These are phyloP conservation scores for Thereva nobilitata DNA, from an alignment of 2,888 invertebrate genomes.

Conservation along the genomic window DNA sequence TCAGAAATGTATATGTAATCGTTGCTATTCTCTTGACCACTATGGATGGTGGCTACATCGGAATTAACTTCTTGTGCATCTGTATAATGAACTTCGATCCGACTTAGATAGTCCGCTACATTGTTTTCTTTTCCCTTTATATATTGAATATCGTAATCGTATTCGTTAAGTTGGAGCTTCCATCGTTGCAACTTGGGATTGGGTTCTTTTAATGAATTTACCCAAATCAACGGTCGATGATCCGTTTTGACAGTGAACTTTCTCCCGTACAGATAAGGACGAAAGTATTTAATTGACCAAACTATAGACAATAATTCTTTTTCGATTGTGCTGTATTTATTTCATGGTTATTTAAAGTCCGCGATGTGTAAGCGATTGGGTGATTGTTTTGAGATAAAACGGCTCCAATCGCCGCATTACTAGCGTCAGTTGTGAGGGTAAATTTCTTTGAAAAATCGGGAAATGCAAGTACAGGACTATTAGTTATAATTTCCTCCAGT, in stretches of 20 bases:
- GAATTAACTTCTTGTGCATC: background rate
- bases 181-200: conserved; percentile 51
- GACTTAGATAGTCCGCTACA: conserved; percentile 42
- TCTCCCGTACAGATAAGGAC: conserved; percentile 26
- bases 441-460: conserved; percentile 35
- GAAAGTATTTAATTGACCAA: conserved; percentile 31
- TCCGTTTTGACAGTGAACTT: conserved; percentile 32
- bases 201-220: conserved; percentile 52
- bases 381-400: conserved; percentile 26
- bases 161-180: conserved; percentile 49
- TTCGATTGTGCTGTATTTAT: conserved; percentile 14
- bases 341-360: conserved; percentile 25
- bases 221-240: conserved; percentile 49
- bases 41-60: conserved; percentile 2
- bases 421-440: conserved; percentile 29
- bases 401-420: conserved; percentile 28
- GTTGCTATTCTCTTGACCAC: background rate
- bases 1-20: conserved; percentile 11
- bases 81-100: conserved; percentile 40
- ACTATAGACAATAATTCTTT: conserved; percentile 32
- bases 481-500: conserved; percentile 29
- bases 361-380: conserved; percentile 19
- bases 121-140: conserved; percentile 43
- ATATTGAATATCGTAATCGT: conserved; percentile 46
- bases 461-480: conserved; percentile 27